Percentiles rank a stretch among this genome's conserved stretches.
Evolutionary conservation across 2,113 vertebrate species (phyloP).

Genomic region (Pelmatolapia mariae): DNA sequence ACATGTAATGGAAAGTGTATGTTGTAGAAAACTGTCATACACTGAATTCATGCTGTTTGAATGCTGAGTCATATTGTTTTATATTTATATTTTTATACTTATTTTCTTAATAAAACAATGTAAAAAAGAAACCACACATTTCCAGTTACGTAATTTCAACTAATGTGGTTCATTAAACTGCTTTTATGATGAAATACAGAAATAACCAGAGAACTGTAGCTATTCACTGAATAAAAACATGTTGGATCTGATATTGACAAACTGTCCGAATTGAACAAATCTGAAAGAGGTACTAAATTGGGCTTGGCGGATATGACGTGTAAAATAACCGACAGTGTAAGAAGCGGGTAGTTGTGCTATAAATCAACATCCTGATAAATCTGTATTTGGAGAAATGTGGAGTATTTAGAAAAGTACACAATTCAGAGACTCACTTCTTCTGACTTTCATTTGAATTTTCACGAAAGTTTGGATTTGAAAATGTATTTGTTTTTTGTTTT

Average conservation of each 20-base stretch:
- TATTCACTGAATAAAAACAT: background rate
- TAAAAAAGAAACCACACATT: background rate
- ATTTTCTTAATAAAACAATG: conserved; percentile 90
- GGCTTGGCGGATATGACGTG: background rate
- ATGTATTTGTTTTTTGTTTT: background rate
- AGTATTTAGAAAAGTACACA: background rate
- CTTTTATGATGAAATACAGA: background rate
- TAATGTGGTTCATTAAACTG: background rate
- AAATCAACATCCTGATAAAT: background rate
- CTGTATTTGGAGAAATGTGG: background rate
- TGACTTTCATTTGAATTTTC: rapidly evolving
- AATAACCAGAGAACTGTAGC: rapidly evolving
- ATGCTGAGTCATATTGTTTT: conserved; percentile 92
- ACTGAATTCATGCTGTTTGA: conserved; percentile 70
- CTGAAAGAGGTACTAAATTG: background rate
- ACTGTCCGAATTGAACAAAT: background rate
- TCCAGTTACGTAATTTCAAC: background rate
- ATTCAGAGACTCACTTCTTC: background rate
- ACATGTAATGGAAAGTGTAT: conserved; percentile 73
- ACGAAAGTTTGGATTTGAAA: background rate
- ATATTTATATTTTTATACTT: conserved; percentile 99
- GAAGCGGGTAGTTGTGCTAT: background rate
- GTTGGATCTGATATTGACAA: background rate
- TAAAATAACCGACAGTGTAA: background rate
- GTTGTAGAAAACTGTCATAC: conserved; percentile 72